Percentiles rank a stretch among this genome's conserved stretches.
Evolutionary conservation across 2,113 vertebrate species (phyloP).

Genomic region (Platichthys stellatus): DNA sequence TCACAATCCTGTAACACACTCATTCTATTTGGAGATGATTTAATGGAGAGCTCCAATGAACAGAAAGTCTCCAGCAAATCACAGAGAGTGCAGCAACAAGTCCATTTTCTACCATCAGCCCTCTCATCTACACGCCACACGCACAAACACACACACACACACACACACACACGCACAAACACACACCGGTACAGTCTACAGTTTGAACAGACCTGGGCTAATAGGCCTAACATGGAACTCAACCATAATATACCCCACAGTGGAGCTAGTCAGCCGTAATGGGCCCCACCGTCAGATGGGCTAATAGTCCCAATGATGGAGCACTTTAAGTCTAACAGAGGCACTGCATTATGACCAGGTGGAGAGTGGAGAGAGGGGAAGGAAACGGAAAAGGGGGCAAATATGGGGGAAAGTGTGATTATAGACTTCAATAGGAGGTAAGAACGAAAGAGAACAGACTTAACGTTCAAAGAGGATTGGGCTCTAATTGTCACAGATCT

Average conservation of each 20-base stretch:
- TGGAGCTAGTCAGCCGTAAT: slow-evolving; percentile 63
- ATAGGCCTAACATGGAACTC: slow-evolving; percentile 57
- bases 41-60: slow-evolving; percentile 56
- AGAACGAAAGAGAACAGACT: slow-evolving; percentile 11
- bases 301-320: slow-evolving; percentile 52
- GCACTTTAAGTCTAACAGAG: slow-evolving; percentile 63
- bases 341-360: slow-evolving; percentile 57
- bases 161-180: slow-evolving; percentile 19
- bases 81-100: slow-evolving; percentile 50
- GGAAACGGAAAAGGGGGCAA: slow-evolving; percentile 17
- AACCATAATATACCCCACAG: slow-evolving; percentile 61
- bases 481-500: slow-evolving; percentile 1
- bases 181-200: slow-evolving; percentile 28
- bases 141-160: not conserved
- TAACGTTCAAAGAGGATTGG: slow-evolving; percentile 1
- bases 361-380: slow-evolving; percentile 23
- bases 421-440: slow-evolving; percentile 34
- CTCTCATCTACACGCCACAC: slow-evolving; percentile 65
- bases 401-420: slow-evolving; percentile 45
- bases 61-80: slow-evolving; percentile 63
- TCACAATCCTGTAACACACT: slow-evolving; percentile 14
- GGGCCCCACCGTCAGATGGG: slow-evolving; percentile 54
- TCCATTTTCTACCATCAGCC: slow-evolving; percentile 70
- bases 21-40: slow-evolving; percentile 25
- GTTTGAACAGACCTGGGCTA: slow-evolving; percentile 48